Evolutionary conservation across 2,888 invertebrate genomes (phyloP).

Genomic region (Drosophila kuntzei): DNA sequence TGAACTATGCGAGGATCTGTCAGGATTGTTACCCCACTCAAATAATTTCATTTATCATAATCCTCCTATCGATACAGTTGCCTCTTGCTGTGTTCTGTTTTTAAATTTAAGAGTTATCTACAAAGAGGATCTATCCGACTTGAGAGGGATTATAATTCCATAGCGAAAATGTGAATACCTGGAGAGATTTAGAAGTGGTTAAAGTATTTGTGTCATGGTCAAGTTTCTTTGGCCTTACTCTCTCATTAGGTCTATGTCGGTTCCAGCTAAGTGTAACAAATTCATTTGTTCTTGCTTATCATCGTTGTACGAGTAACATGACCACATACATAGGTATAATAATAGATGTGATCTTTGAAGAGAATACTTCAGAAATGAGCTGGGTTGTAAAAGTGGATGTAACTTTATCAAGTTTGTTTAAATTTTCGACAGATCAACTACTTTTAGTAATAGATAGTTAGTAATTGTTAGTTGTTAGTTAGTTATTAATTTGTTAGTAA

Average conservation of each 20-base stretch:
- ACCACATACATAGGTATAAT: not conserved
- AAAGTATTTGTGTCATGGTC: slow-evolving; percentile 8
- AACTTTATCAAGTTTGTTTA: too few relatives aligned
- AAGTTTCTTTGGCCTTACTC: slow-evolving; percentile 7
- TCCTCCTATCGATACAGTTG: slow-evolving; percentile 4
- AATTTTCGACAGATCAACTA: too few relatives aligned
- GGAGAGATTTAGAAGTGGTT: not conserved
- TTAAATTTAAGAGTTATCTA: slow-evolving; percentile 1
- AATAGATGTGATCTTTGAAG: not conserved
- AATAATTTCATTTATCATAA: slow-evolving; percentile 18
- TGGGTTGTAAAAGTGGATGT: too few relatives aligned
- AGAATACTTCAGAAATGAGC: not conserved
- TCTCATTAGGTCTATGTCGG: not conserved
- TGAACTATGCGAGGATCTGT: not conserved
- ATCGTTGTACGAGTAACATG: not conserved
- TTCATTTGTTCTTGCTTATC: slow-evolving; percentile 16
- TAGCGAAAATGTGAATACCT: not conserved
- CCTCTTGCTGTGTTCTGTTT: slow-evolving; percentile 1
- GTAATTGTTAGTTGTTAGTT: too few relatives aligned
- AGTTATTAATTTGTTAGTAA: too few relatives aligned
- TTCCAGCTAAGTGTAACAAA: slow-evolving; percentile 12
- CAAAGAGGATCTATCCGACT: slow-evolving; percentile 1
- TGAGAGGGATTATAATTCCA: slow-evolving; percentile 7
- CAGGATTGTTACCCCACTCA: slow-evolving; percentile 10
- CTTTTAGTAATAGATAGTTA: too few relatives aligned